Base-by-base conservation (phyloP, 2,113 vertebrate genomes). In the Charina bottae region DNA sequence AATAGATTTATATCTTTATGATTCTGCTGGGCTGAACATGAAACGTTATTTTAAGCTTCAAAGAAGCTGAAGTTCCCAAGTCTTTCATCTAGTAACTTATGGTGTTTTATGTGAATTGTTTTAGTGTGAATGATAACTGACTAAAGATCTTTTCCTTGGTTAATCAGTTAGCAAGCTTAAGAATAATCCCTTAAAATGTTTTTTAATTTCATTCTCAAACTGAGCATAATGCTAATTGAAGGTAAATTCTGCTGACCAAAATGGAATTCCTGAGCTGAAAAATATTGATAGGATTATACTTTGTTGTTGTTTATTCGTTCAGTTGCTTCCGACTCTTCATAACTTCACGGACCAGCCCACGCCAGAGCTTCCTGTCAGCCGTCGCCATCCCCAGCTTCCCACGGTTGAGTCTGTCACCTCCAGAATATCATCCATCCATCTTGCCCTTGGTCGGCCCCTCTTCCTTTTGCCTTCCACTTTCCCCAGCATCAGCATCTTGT, bases 31-130 rank as follows among this genome's bases (percentile, higher is more conserved):
- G 2, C 55, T 53, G 86, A 53, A 53, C 19, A 86, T 17, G 15
- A 60, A 59, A 90, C 28, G 49, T 60, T 90, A 90, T 60, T 26
- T 78, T 49, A 56, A 78, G 24, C 54, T 92, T 88, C 86, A 88
- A 56, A 88, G 56, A 53, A 83, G n/a, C 13, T 9, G 37, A 53
- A 15, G 7, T 78, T 64, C 55, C 17, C 49, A 91, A 28, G 17
- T 21, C 9, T 90, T 68, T 91, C n/a, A 56, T 72, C 7, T 72
- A 49, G 58, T 72, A 78, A 42, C 53, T 24, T 42, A 28, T 1
- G 10, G 26, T 62, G 49, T 12, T 53, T n/a, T 49, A n/a, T 12
- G 33, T 83, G 26, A 28, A 23, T 23, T n/a, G 54, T 85, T 64
- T 85, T 64, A 53, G 54, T 90, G 12, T 53, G 26, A 26, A 86